A percentile compares a stretch with the other conserved stretches of the same genome.
phyloP scores from a whole-genome alignment of 2,888 invertebrate species.

The Acanthosepion pharaonis region DNA sequence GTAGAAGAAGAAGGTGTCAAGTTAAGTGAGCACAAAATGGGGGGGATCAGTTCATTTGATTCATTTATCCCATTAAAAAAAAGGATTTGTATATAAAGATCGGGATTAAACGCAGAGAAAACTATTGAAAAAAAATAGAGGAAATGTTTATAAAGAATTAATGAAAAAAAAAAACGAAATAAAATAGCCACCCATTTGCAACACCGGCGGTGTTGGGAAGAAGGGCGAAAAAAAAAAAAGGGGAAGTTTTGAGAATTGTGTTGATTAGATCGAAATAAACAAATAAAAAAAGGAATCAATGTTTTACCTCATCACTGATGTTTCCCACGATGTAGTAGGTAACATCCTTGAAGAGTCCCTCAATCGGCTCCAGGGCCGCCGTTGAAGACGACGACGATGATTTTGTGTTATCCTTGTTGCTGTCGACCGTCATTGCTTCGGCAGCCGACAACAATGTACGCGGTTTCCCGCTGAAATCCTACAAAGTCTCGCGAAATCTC shows the following conservation, averaged over 20 bases:
- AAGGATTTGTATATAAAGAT: no score
- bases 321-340: slow-evolving; percentile 76
- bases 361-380: slow-evolving; percentile 49
- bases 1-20: no score
- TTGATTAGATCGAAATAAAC: slow-evolving; percentile 43
- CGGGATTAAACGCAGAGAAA: no score
- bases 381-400: slow-evolving; percentile 49
- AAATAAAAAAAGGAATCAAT: slow-evolving; percentile 12
- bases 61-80: no score
- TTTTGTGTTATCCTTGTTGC: slow-evolving; percentile 43
- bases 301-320: slow-evolving; percentile 81
- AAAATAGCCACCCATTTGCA: not conserved
- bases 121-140: no score
- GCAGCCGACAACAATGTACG: slow-evolving; percentile 21
- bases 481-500: not conserved
- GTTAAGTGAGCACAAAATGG: no score
- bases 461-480: slow-evolving; percentile 3
- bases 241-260: not conserved
- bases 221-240: not conserved
- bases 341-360: slow-evolving; percentile 85
- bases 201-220: slow-evolving; percentile 8
- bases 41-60: no score
- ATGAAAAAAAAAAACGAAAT: no score
- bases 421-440: slow-evolving; percentile 45
- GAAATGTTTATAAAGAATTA: no score